Evolutionary conservation across 2,888 invertebrate species (phyloP), one percentile per base, ranked within the genome.

Genomic region (Stenoptilia bipunctidactyla): DNA sequence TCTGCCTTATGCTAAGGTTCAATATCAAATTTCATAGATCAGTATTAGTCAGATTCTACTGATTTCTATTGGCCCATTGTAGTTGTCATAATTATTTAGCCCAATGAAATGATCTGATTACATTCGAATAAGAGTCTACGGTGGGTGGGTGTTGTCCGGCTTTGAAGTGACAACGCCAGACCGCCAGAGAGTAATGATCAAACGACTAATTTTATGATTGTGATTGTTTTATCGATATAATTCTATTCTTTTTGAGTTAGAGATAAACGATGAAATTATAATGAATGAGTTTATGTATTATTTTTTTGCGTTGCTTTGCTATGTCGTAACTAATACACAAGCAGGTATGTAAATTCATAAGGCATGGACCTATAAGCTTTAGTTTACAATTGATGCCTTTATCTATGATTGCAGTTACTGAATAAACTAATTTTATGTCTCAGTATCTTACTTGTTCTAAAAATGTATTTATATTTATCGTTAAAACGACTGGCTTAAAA

Each of bases 281-380:
- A 83, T 83, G 82, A 79, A 64, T 61, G 58, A 52, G 61, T 62
- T 63, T 49, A 53, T 66, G 53, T 71, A 68, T 70, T 71, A 65
- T 75, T 77, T 76, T 48, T 58, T 74, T 66, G 66, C 71, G 58
- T 75, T 80, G 60, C 64, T 83, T 67, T 73, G 66, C 60, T 66
- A 57, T 63, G 69, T 56, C 61, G 53, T 66, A 53, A 58, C 66
- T 36, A 64, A 72, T 54, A 63, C 68, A 27, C 51, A 65, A 53
- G 76, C 77, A 69, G 80, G 82, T 82, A 56, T 68, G 76, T 68
- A 6, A 3, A n/a, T 30, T 30, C 27, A 27, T 34, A 8, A 27
- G 27, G 15, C 13, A 37, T 33, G n/a, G n/a, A n/a, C n/a, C n/a
- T n/a, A n/a, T n/a, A n/a, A n/a, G n/a, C n/a, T n/a, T n/a, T n/a